phyloP scores from a whole-genome alignment of 1,140 invertebrate species.

The Drosophila punjabiensis region DNA sequence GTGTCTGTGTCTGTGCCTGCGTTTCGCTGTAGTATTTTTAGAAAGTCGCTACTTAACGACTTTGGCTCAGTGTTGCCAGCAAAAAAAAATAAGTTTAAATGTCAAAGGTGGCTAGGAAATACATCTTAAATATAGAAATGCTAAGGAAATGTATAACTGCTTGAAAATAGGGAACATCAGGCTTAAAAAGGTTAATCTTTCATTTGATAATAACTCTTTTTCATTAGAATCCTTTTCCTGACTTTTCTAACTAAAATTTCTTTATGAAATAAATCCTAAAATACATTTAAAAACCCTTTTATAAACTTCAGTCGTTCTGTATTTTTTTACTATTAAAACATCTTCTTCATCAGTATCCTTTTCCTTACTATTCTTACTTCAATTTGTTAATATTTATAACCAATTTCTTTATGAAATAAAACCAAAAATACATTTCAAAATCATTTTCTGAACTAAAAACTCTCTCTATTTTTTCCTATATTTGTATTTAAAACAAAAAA shows the following conservation, averaged over 20 bases:
- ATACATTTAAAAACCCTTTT: no score
- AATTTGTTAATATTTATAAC: no score
- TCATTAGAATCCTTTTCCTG: no score
- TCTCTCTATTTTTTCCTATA: neutral
- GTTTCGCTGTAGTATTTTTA: slow-evolving; percentile 67
- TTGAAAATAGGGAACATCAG: no score
- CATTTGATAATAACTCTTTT: neutral
- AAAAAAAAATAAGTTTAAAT: neutral
- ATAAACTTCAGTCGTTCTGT: no score
- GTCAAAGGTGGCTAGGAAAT: neutral
- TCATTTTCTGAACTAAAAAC: neutral
- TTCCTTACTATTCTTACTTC: neutral
- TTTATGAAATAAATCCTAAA: no score
- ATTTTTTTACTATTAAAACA: no score
- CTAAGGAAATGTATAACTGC: neutral
- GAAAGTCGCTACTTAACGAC: slow-evolving; percentile 76
- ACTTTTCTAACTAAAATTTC: no score
- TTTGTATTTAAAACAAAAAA: neutral
- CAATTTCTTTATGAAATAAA: no score
- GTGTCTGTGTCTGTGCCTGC: slow-evolving; percentile 43
- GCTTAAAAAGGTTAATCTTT: neutral
- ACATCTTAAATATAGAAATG: neutral
- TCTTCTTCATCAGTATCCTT: neutral
- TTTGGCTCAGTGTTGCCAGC: slow-evolving; percentile 40
- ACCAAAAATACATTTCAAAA: neutral